phyloP scores from a whole-genome alignment of 1,140 invertebrate species.

The Nebria ingens region DNA sequence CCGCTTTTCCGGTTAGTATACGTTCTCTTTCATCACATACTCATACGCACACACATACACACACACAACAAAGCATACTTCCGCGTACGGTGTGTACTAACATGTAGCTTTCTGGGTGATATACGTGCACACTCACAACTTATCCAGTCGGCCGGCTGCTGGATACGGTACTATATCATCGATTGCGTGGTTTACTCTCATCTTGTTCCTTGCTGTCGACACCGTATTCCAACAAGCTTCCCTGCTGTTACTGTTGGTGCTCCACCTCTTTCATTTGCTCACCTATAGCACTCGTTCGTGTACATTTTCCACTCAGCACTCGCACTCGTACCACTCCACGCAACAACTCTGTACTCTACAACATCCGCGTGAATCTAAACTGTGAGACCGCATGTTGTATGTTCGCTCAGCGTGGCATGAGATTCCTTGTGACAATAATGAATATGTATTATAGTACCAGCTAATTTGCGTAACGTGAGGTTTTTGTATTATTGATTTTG shows the following conservation, averaged over 20 bases:
- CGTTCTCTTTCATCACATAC: too few species aligned
- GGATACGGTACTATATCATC: too few species aligned
- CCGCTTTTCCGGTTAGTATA: too few species aligned
- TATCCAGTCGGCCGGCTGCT: too few species aligned
- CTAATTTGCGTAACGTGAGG: neutral
- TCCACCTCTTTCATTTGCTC: too few species aligned
- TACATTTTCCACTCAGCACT: neutral
- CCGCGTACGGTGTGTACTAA: neutral
- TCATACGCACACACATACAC: too few species aligned
- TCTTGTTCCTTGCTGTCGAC: too few species aligned
- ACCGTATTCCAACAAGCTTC: too few species aligned
- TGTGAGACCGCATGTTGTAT: neutral
- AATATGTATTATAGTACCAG: neutral
- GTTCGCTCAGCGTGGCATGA: neutral
- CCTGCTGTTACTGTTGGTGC: too few species aligned
- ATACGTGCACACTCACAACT: neutral
- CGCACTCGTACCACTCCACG: neutral
- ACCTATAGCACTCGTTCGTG: too few species aligned
- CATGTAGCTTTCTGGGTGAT: neutral
- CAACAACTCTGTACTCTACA: neutral
- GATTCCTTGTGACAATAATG: slow-evolving; percentile 7
- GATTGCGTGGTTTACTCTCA: too few species aligned
- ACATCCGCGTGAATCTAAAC: too few species aligned
- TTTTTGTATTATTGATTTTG: slow-evolving; percentile 3
- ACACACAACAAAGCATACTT: neutral